Base-by-base conservation (phyloP, 2,888 invertebrate genomes). In the Caenorhabditis japonica region DNA sequence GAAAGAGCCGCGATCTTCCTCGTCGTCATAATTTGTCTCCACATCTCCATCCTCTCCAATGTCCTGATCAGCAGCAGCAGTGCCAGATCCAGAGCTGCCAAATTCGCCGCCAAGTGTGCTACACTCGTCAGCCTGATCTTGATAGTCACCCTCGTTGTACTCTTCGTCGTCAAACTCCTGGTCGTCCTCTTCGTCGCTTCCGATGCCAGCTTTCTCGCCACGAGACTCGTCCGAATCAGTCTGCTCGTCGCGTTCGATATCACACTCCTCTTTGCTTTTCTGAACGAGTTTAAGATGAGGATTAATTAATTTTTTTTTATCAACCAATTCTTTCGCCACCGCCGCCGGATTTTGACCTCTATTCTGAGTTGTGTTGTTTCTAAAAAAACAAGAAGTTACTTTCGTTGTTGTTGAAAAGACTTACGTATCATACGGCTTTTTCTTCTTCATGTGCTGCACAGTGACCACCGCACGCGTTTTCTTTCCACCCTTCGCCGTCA, bases 371-470 rank as follows among this genome's bases (percentile, higher is more conserved):
- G 55, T 47, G 34, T 25, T 43, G 36, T 61, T 70, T 25, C 69
- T 69, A 49, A 13, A 59, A 59, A 13, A 59, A 68, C 36, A 53
- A 36, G 19, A 1, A 15, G 25, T 27, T n/a, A n/a, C n/a, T n/a
- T n/a, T n/a, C n/a, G n/a, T n/a, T n/a, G n/a, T n/a, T n/a, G n/a
- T n/a, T n/a, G 30, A 36, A 36, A 33, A 33, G 8, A 44, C 52
- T 69, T 55, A 52, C 69, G 47, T 60, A 19, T 72, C 72, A 49
- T 60, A 60, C 34, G 61, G 70, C 61, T 76, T 79, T 58, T 79
- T 79, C 70, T 77, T 79, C 64, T 79, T 76, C 60, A 75, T 73
- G 47, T 76, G 76, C 39, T 76, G 75, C 15, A 76, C 62, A 15
- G 76, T 70, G 17, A 75, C 73, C 21, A 72, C 62, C 1, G 74